Percentiles rank a stretch among this genome's conserved stretches.
Evolutionary conservation across 2,888 invertebrate genomes (phyloP).

Genomic region (Aleiodes testaceus): DNA sequence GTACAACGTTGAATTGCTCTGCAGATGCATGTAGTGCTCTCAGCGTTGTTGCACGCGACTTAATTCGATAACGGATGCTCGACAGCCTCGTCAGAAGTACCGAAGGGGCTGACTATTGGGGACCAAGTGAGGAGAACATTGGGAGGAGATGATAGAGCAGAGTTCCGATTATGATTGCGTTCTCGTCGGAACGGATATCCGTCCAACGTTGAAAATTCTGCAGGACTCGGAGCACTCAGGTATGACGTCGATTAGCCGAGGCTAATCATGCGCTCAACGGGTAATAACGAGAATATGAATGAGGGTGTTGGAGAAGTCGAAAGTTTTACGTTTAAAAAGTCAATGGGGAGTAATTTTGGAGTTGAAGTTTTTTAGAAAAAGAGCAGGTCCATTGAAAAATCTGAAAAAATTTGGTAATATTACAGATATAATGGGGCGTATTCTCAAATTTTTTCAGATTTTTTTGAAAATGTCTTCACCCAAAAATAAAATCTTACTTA

Average conservation of each 20-base stretch:
- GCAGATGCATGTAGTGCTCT: neutral
- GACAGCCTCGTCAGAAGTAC: slow-evolving; percentile 18
- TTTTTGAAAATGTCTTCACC: too few species aligned
- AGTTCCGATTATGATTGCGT: slow-evolving; percentile 40
- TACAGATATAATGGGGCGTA: too few species aligned
- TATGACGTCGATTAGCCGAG: slow-evolving; percentile 3
- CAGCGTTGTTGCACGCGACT: slow-evolving; percentile 30
- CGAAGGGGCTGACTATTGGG: slow-evolving; percentile 4
- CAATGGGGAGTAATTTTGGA: too few species aligned
- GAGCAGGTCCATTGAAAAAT: neutral
- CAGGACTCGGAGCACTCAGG: neutral
- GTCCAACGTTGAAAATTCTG: slow-evolving; percentile 29
- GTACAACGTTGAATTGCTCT: slow-evolving; percentile 25
- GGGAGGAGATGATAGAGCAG: slow-evolving; percentile 15
- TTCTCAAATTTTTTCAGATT: too few species aligned
- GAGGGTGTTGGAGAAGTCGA: neutral
- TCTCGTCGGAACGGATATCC: slow-evolving; percentile 40
- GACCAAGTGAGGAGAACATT: neutral
- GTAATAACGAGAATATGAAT: neutral
- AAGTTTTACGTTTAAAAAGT: neutral
- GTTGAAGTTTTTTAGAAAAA: too few species aligned
- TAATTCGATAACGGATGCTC: slow-evolving; percentile 48
- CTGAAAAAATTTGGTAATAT: neutral
- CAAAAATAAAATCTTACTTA: too few species aligned
- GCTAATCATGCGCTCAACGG: neutral